These are phyloP conservation scores for Caenorhabditis panamensis DNA, from an alignment of 2,888 invertebrate genomes.

Conservation along the genomic window DNA sequence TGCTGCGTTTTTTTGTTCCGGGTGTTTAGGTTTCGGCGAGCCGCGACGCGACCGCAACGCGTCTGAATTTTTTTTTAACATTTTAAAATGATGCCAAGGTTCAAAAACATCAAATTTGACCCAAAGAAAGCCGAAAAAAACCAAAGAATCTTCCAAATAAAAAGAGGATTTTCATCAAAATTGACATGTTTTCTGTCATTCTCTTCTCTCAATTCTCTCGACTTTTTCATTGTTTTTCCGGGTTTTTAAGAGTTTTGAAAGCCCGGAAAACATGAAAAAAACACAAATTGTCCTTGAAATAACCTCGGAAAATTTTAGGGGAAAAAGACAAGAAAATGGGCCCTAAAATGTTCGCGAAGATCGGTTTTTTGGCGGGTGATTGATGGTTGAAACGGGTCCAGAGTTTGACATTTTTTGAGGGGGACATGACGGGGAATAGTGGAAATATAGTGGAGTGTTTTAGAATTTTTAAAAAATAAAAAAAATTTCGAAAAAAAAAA, in stretches of 20 bases:
- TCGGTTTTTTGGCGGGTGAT: conserved; percentile 11
- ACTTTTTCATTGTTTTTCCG: background rate
- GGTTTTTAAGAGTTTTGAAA: background rate
- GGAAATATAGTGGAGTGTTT: background rate
- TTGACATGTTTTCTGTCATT: background rate
- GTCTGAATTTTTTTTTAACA: no score
- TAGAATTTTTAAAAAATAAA: no score
- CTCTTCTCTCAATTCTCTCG: background rate
- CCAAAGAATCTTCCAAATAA: no score
- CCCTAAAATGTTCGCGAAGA: background rate
- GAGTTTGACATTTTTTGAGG: background rate
- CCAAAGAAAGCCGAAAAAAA: no score
- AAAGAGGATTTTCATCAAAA: conserved; percentile 7
- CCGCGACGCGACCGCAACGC: no score
- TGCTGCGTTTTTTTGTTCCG: no score
- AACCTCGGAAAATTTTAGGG: background rate
- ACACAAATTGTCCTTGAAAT: background rate
- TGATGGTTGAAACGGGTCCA: conserved; percentile 1
- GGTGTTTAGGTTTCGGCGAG: no score
- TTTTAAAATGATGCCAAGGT: no score
- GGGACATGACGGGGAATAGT: background rate
- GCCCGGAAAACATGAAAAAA: background rate
- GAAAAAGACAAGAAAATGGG: background rate
- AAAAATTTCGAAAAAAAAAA: no score
- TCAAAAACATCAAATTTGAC: no score